phyloP scores from a whole-genome alignment of 2,113 vertebrate species.

The Cynopterus brachyotis region DNA sequence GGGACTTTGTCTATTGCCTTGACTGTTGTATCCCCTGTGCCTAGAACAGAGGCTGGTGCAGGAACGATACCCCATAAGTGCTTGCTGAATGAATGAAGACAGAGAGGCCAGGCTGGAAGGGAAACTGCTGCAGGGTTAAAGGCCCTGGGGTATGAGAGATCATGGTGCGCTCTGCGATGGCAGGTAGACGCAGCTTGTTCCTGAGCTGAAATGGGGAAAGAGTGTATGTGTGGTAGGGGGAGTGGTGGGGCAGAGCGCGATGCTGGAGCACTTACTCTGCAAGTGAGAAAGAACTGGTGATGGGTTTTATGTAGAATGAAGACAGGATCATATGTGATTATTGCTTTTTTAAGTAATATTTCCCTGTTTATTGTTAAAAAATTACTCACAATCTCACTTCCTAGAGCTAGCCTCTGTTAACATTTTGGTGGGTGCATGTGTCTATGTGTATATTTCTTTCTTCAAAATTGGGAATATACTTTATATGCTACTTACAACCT shows the following conservation, averaged over 20 bases:
- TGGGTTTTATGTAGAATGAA: not conserved
- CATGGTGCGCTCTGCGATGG: no score
- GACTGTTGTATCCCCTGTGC: not conserved
- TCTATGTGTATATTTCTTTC: not conserved
- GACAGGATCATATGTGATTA: not conserved
- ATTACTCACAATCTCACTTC: not conserved
- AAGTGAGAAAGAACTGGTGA: not conserved
- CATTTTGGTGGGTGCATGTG: not conserved
- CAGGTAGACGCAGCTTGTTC: accelerated
- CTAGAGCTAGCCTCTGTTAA: not conserved
- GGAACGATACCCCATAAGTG: not conserved
- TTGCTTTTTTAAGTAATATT: not conserved
- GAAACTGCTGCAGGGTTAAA: accelerated
- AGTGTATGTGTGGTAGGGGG: no score
- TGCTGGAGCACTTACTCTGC: not conserved
- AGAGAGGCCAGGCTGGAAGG: accelerated
- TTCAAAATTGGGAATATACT: not conserved
- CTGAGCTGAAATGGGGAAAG: not conserved
- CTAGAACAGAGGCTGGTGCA: not conserved
- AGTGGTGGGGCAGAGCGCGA: not conserved
- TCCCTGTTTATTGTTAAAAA: not conserved
- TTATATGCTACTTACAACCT: not conserved
- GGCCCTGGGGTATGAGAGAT: not conserved
- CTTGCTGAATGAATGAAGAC: not conserved
- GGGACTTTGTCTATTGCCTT: not conserved